phyloP scores from a whole-genome alignment of 2,797 vertebrate genomes.

The Notamacropus eugenii region DNA sequence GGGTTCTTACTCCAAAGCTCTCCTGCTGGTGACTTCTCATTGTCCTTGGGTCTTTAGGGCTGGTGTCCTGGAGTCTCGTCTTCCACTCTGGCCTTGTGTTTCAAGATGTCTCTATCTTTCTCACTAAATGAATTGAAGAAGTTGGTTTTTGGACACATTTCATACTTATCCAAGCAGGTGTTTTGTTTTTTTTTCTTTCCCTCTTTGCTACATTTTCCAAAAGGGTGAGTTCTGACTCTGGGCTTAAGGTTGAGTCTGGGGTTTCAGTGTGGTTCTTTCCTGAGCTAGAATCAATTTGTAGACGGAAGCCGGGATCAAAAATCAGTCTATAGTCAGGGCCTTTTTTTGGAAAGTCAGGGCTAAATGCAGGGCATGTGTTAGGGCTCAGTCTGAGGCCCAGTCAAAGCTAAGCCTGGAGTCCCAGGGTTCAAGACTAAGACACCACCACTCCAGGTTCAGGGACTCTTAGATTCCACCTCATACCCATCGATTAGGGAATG shows the following conservation, averaged over 20 bases:
- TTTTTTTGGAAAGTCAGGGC: not conserved
- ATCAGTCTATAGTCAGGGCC: not conserved
- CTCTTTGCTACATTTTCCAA: too few relatives aligned
- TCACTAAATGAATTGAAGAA: not conserved
- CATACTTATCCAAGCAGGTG: not conserved
- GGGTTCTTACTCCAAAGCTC: not conserved
- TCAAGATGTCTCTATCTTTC: not conserved
- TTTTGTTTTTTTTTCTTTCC: too few relatives aligned
- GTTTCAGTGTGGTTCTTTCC: not conserved
- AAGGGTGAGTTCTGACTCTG: not conserved
- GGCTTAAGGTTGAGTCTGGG: not conserved
- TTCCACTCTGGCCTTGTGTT: not conserved
- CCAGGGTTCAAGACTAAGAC: not conserved
- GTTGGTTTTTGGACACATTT: not conserved
- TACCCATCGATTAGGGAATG: not conserved
- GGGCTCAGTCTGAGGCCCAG: not conserved
- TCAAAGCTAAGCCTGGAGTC: not conserved
- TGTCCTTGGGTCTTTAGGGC: not conserved
- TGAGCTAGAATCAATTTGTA: too few relatives aligned
- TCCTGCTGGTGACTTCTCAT: not conserved
- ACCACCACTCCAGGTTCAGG: not conserved
- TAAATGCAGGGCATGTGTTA: not conserved
- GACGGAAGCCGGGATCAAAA: not conserved
- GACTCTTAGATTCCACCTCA: not conserved
- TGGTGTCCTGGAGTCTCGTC: not conserved